phyloP scores from a whole-genome alignment of 30 jellyfish, hydroid and myxozoan species.

The Catostylus mosaicus region DNA sequence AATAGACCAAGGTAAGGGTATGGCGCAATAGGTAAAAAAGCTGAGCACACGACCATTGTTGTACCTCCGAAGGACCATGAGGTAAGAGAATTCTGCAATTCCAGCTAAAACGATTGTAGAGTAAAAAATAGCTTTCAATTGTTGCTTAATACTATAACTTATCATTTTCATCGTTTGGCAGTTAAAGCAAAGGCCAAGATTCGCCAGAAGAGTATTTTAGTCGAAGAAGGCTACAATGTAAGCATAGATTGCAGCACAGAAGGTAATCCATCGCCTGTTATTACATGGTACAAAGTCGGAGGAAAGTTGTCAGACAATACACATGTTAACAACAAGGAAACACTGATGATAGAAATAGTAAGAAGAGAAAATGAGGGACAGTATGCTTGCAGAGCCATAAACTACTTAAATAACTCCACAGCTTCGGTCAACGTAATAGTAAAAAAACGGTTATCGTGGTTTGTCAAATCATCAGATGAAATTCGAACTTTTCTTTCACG shows the following conservation, averaged over 20 bases:
- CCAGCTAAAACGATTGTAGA: too few relatives aligned
- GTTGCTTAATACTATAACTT: too few relatives aligned
- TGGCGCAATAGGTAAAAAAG: too few relatives aligned
- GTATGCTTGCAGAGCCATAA: slow-evolving; percentile 23
- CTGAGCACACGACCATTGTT: too few relatives aligned
- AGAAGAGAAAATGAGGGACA: slow-evolving; percentile 8
- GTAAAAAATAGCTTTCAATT: too few relatives aligned
- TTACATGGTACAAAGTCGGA: slow-evolving; percentile 18
- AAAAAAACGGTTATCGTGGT: neutral
- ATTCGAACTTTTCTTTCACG: neutral
- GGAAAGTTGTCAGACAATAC: neutral
- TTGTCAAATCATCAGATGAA: neutral
- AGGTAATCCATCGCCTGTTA: slow-evolving; percentile 22
- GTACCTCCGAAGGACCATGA: too few relatives aligned
- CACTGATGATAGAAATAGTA: neutral
- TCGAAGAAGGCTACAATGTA: slow-evolving; percentile 20
- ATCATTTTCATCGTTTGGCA: too few relatives aligned
- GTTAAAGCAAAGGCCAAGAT: slow-evolving; percentile 25
- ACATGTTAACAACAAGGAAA: neutral
- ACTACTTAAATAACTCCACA: neutral
- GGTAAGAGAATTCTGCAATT: too few relatives aligned
- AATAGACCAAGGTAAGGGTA: too few relatives aligned
- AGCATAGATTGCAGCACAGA: slow-evolving; percentile 4
- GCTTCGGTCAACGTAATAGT: neutral
- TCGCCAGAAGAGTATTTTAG: neutral